Evolutionary conservation across 2,797 vertebrate genomes (phyloP).

Genomic region (Orientallactaga sibirica): DNA sequence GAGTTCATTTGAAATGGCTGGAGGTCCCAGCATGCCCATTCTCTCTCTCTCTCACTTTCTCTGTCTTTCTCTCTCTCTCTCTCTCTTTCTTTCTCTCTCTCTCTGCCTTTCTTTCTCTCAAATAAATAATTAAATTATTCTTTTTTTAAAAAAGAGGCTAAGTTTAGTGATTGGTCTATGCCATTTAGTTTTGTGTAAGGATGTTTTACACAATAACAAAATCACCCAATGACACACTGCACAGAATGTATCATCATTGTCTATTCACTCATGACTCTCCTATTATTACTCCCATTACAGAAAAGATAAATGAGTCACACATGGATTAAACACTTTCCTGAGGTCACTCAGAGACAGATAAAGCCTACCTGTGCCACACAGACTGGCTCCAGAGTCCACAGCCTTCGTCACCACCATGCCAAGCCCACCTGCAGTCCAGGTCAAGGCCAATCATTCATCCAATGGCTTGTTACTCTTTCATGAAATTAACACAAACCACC

Average conservation of each 20-base stretch:
- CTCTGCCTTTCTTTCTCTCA: background rate
- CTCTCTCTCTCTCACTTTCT: no score
- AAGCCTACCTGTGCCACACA: background rate
- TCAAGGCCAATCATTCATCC: no score
- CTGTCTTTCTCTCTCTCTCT: no score
- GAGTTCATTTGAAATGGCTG: no score
- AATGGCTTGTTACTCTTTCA: background rate
- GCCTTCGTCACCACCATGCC: background rate
- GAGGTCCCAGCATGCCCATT: no score
- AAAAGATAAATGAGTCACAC: background rate
- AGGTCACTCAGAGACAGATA: background rate
- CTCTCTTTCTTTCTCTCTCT: background rate
- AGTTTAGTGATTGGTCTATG: background rate
- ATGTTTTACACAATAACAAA: background rate
- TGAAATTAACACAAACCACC: background rate
- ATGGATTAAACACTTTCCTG: background rate
- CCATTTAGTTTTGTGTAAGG: background rate
- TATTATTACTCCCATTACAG: background rate
- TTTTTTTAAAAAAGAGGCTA: background rate
- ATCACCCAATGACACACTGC: background rate
- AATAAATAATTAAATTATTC: no score
- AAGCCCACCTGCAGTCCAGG: fast-evolving
- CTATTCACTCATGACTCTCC: background rate
- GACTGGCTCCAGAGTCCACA: background rate
- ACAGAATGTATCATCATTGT: background rate